Percentiles rank a stretch among this genome's conserved stretches.
phyloP scores from a whole-genome alignment of 2,113 vertebrate species.

The Psilopsiagon aurifrons region DNA sequence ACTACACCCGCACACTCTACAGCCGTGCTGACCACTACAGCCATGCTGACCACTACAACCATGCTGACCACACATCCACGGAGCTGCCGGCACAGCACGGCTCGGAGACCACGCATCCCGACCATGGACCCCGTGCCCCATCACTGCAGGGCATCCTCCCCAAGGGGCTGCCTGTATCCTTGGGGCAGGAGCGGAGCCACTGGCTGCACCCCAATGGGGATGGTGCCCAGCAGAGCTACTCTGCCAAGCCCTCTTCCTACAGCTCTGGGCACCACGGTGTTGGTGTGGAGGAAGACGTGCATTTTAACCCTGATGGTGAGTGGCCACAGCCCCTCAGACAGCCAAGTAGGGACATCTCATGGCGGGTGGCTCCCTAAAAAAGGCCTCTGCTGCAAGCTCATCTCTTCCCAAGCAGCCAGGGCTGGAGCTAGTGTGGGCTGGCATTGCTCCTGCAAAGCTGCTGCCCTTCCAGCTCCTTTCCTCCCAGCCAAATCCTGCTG shows the following conservation, averaged over 20 bases:
- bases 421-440: neutral
- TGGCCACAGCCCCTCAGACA: fast-evolving
- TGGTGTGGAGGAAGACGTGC: slow-evolving; percentile 80
- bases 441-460: neutral
- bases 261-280: slow-evolving; percentile 74
- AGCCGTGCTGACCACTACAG: slow-evolving; percentile 8
- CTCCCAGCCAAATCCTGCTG: neutral
- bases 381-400: neutral
- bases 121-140: fast-evolving
- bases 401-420: fast-evolving
- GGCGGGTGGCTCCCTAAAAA: neutral
- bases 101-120: fast-evolving
- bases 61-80: neutral
- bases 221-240: neutral
- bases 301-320: slow-evolving; percentile 85
- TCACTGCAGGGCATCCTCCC: neutral
- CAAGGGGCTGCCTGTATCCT: fast-evolving
- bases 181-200: neutral
- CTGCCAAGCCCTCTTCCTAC: neutral
- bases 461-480: neutral
- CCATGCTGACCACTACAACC: neutral
- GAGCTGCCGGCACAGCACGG: neutral
- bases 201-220: neutral
- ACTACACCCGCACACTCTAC: neutral
- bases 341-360: fast-evolving